phyloP scores from a whole-genome alignment of 2,888 invertebrate species.

The Halictus ligatus region DNA sequence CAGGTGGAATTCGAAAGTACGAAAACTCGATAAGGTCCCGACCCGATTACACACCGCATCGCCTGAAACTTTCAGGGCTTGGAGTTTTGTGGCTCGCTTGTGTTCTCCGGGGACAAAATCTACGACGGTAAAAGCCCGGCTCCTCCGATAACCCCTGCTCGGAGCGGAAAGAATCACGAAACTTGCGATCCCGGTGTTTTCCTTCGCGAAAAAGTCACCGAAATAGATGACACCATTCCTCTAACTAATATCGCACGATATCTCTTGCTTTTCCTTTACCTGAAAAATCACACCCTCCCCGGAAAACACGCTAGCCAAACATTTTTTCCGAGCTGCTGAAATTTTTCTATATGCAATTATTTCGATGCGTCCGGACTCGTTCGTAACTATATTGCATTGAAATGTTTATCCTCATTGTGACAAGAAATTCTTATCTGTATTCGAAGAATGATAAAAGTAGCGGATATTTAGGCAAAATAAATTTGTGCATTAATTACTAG shows the following conservation, averaged over 20 bases:
- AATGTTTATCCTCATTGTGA: too few relatives aligned
- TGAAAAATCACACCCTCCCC: not conserved
- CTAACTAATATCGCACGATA: not conserved
- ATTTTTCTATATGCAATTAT: not conserved
- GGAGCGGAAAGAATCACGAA: slow-evolving; percentile 25
- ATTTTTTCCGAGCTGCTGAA: not conserved
- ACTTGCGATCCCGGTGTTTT: slow-evolving; percentile 20
- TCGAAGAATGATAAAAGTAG: too few relatives aligned
- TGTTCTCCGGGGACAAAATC: slow-evolving; percentile 43
- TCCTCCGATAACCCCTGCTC: slow-evolving; percentile 37
- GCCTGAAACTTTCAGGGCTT: slow-evolving; percentile 53
- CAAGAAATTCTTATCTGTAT: too few relatives aligned
- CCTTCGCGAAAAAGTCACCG: not conserved
- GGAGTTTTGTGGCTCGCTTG: slow-evolving; percentile 39
- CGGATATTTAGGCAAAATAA: too few relatives aligned
- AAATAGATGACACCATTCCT: slow-evolving; percentile 3
- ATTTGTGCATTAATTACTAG: too few relatives aligned
- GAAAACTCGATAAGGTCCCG: slow-evolving; percentile 68
- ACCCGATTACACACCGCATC: slow-evolving; percentile 63
- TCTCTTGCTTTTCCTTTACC: not conserved
- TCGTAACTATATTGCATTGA: not conserved
- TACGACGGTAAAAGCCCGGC: slow-evolving; percentile 23
- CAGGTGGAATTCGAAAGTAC: slow-evolving; percentile 64
- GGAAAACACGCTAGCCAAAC: not conserved
- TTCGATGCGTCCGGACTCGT: not conserved